Percentiles rank a stretch among this genome's conserved stretches.
These are phyloP conservation scores for Tauraco hartlaubi DNA, from an alignment of 2,797 vertebrate genomes.

Conservation along the genomic window DNA sequence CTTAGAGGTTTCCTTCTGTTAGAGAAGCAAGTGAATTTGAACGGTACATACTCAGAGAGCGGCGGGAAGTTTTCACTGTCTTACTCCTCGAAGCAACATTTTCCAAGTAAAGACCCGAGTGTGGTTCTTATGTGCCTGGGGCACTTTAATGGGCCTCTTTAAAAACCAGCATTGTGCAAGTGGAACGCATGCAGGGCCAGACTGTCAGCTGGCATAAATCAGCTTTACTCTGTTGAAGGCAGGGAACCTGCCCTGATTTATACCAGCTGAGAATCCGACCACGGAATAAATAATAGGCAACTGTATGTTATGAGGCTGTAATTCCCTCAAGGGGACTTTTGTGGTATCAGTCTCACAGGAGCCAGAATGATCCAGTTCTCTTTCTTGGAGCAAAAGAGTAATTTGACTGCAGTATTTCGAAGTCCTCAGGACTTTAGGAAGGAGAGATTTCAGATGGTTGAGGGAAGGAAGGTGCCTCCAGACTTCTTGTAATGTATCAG, in stretches of 20 bases:
- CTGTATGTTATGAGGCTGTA: conserved; percentile 53
- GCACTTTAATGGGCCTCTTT: conserved; percentile 44
- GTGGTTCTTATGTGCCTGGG: background rate
- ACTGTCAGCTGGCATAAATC: conserved; percentile 71
- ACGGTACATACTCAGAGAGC: background rate
- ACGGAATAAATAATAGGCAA: conserved; percentile 43
- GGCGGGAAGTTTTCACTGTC: background rate
- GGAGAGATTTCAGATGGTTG: background rate
- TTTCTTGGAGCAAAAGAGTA: background rate
- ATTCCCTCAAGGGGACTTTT: conserved; percentile 15
- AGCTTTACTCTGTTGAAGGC: conserved; percentile 42
- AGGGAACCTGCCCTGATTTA: conserved; percentile 66
- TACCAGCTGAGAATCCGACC: conserved; percentile 63
- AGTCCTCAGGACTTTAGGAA: background rate
- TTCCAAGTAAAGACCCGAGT: conserved; percentile 16
- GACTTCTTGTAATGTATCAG: background rate
- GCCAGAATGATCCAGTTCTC: background rate
- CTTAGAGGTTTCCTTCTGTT: background rate
- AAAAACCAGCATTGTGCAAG: conserved; percentile 55
- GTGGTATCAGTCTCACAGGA: conserved; percentile 30
- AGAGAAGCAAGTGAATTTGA: background rate
- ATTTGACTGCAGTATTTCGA: background rate
- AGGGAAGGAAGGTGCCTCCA: background rate
- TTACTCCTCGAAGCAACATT: background rate
- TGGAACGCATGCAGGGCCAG: conserved; percentile 15